Conservation (phyloP, 2,888 invertebrate genomes). For the Eupithecia inturbata region DNA sequence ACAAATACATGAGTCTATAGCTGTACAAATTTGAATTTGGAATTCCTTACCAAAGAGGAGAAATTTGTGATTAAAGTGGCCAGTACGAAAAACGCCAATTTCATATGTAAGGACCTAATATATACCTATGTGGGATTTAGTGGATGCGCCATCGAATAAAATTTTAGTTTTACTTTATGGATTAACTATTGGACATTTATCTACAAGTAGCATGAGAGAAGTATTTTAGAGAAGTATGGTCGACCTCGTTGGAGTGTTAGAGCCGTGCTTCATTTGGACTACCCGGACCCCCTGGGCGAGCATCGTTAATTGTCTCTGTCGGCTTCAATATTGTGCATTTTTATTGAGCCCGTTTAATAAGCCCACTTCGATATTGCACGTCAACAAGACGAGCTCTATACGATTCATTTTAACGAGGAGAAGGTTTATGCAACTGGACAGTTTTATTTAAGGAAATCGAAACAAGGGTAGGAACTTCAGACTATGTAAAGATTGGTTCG, state of each 20-base stretch:
- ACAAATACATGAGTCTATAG: too few relatives aligned
- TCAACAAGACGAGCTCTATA: neutral
- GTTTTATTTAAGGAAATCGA: neutral
- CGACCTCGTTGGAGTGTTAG: neutral
- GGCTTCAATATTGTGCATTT: conserved; percentile 24
- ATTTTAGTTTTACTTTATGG: neutral
- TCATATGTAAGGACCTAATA: too few relatives aligned
- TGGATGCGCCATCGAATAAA: too few relatives aligned
- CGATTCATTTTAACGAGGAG: neutral
- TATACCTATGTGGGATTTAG: too few relatives aligned
- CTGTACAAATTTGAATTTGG: too few relatives aligned
- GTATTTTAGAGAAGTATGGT: neutral
- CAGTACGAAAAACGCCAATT: too few relatives aligned
- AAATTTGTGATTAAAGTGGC: too few relatives aligned
- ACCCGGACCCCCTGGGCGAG: conserved; percentile 14
- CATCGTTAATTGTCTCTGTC: conserved; percentile 31
- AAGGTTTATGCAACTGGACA: neutral
- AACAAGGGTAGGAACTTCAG: neutral
- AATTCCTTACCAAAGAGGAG: too few relatives aligned
- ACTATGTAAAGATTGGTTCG: neutral
- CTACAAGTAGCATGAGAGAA: neutral
- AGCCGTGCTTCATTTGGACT: neutral
- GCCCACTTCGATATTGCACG: neutral
- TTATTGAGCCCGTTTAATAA: conserved; percentile 20
- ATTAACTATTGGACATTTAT: neutral